Evolutionary conservation across 1,140 invertebrate genomes (phyloP), one percentile per base, ranked within the genome.

Genomic region (Venustaconcha ellipsiformis): DNA sequence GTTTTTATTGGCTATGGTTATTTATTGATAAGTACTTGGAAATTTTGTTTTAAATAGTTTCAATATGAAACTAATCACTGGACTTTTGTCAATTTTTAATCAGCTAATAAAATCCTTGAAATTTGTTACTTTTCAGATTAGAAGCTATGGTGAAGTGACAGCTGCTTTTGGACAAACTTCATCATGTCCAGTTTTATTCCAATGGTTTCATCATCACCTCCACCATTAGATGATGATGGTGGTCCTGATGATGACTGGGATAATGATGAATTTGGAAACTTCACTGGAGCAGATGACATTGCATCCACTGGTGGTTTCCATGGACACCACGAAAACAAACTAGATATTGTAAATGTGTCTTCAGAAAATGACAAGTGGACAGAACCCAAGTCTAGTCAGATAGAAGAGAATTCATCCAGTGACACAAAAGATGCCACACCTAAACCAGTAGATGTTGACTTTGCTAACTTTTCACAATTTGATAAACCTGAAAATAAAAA

Each of bases 231-330:
- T 67, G 83, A 84, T 57, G 70, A 68, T 63, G 79, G 76, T 55
- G 60, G 72, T 30, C 69, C 72, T 71, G 73, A 80, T 74, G 80
- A 84, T 63, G 83, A 84, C 55, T 80, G 82, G 64, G 81, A 82
- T 74, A 81, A 85, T 77, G 83, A 84, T 79, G 84, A 85, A 57
- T 87, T 86, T 83, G 86, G 83, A 56, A 80, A 80, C 57, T 87
- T 87, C 70, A 79, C 83, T 30, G 77, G 80, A 71, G 85, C 83
- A 17, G 78, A 76, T 48, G 37, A 37, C 37, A 37, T 4, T 37
- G 37, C 4, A 37, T 4, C 37, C 8, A 37, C 4, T 37, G 8
- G 37, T 37, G 3, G 37, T 8, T 37, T 37, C 37, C 37, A 37
- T 37, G 37, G 37, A 37, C 4, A 37, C 37, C 37, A 37, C 37